Base-by-base conservation (phyloP, 2,113 vertebrate species). In the Apaloderma vittatum region DNA sequence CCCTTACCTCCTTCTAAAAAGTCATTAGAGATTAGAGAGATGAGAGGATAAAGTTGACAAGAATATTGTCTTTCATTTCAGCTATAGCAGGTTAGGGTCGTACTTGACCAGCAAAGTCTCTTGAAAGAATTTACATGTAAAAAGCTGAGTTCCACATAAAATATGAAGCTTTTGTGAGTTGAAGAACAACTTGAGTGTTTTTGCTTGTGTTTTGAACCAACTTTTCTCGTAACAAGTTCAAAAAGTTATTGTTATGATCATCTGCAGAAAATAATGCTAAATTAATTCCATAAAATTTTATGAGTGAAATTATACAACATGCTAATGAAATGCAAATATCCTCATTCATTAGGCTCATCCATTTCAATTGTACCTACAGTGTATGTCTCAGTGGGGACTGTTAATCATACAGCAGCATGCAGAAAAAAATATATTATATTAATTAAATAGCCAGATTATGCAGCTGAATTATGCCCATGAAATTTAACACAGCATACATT, bases 241-340 rank as follows among this genome's bases (percentile, higher is more conserved):
- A 92, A 92, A 91, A 90, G 37, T 70, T 93, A 96, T 74, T 97
- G 89, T 90, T 77, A 88, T 54, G 54, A 96, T 96, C 37, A 91
- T 95, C 62, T 94, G 43, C 77, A 96, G 90, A 97, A 93, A 96
- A 96, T 83, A 94, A 17, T 83, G 78, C 59, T 95, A 97, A 97
- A 98, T 97, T 89, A 95, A 95, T 97, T 97, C 92, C 86, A 95
- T 96, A 95, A 97, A 94, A 77, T 91, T 83, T 97, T 98, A 97
- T 95, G 86, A 96, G 74, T 63, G 90, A 96, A 97, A 97, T 97
- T 97, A 97, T 88, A 92, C 55, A 96, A 97, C 45, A 77, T 87
- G 95, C 18, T 97, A 98, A 97, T 97, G 95, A 97, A 98, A 97
- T 97, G 87, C 96, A 97, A 97, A 97, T 97, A 97, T 90, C 79